phyloP scores from a whole-genome alignment of 2,113 vertebrate genomes.

The Dicaeum eximium region DNA sequence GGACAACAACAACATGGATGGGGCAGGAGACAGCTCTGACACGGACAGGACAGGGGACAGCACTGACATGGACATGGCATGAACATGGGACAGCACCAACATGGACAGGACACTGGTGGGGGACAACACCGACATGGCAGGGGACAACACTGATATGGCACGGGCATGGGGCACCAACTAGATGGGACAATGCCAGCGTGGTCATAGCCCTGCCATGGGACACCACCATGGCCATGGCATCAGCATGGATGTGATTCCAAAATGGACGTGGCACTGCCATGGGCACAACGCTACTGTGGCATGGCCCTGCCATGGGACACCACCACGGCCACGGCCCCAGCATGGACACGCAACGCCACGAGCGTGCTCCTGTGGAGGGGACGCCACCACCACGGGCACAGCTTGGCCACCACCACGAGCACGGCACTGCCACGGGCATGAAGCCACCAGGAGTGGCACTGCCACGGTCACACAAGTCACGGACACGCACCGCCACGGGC shows the following conservation, averaged over 20 bases:
- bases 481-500: background rate
- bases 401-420: background rate
- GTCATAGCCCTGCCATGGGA: background rate
- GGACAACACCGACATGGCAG: too few relatives aligned
- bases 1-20: too few relatives aligned
- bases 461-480: rapidly evolving
- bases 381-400: background rate
- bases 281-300: too few relatives aligned
- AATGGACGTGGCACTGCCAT: too few relatives aligned
- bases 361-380: background rate
- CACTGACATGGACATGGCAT: rapidly evolving
- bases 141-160: too few relatives aligned
- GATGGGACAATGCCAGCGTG: background rate
- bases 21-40: background rate
- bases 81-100: background rate
- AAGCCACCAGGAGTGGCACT: background rate
- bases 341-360: rapidly evolving
- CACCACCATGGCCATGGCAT: rapidly evolving
- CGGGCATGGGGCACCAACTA: rapidly evolving
- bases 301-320: rapidly evolving
- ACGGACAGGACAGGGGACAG: background rate
- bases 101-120: background rate
- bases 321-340: rapidly evolving
- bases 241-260: rapidly evolving
- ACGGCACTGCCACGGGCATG: rapidly evolving